A percentile compares a stretch with the other conserved stretches of the same genome.
Conservation (phyloP, 1,140 invertebrate genomes). For the Zaprionus ghesquierei region DNA sequence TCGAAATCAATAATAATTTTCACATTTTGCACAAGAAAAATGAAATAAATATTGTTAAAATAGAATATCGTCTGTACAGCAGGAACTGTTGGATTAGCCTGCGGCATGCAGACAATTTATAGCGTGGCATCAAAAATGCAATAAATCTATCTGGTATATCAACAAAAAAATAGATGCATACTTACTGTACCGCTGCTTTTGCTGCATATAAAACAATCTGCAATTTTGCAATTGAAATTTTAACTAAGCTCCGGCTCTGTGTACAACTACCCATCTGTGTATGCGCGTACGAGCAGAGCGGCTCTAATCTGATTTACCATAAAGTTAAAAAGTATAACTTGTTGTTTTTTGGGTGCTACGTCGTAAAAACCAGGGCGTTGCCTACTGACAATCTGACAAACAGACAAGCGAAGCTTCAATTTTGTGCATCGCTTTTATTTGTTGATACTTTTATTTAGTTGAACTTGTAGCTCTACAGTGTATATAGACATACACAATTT, state of each 20-base stretch:
- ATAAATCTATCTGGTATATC: slow-evolving; percentile 74
- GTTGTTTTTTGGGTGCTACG: neutral
- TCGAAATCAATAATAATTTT: neutral
- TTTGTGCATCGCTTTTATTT: slow-evolving; percentile 37
- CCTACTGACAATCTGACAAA: slow-evolving; percentile 48
- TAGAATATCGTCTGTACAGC: neutral
- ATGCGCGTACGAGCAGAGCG: slow-evolving; percentile 17
- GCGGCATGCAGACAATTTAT: slow-evolving; percentile 67
- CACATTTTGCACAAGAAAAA: neutral
- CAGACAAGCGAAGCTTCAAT: slow-evolving; percentile 25
- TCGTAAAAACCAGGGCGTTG: slow-evolving; percentile 47
- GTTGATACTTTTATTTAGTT: slow-evolving; percentile 51
- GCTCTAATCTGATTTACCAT: slow-evolving; percentile 71
- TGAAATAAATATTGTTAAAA: slow-evolving; percentile 4
- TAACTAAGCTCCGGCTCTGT: slow-evolving; percentile 43
- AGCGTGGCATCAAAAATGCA: slow-evolving; percentile 71
- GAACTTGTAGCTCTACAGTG: slow-evolving; percentile 33
- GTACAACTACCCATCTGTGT: neutral
- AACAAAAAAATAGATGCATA: slow-evolving; percentile 56
- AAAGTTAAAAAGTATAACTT: slow-evolving; percentile 63
- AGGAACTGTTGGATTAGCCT: slow-evolving; percentile 23
- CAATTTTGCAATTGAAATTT: slow-evolving; percentile 57
- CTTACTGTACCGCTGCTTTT: neutral
- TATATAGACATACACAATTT: slow-evolving; percentile 15
- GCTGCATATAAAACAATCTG: slow-evolving; percentile 57